Conservation (phyloP, 2,888 invertebrate genomes). For the Callinectes sapidus region DNA sequence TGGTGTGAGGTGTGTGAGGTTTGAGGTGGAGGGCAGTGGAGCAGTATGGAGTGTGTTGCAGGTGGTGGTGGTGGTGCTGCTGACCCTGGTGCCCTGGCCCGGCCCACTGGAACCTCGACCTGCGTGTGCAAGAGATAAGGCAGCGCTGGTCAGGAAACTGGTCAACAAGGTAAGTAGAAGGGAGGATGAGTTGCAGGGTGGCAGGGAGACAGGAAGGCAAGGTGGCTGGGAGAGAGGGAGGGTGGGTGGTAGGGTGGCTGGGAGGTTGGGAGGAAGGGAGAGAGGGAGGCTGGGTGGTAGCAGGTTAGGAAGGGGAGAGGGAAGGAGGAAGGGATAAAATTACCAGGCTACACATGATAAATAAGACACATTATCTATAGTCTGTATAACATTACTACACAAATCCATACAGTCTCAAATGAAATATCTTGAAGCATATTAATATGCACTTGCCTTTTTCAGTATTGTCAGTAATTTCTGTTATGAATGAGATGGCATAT, state of each 20-base stretch:
- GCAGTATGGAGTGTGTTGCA: slow-evolving; percentile 40
- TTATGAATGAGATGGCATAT: no score
- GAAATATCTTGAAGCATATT: no score
- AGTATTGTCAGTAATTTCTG: no score
- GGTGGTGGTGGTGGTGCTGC: slow-evolving; percentile 69
- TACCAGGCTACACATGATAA: no score
- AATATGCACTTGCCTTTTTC: no score
- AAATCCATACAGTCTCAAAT: background rate
- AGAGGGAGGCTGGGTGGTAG: no score
- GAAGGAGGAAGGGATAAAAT: no score
- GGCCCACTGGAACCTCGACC: slow-evolving; percentile 69
- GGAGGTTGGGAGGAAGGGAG: no score
- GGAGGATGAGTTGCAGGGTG: background rate
- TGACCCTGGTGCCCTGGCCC: slow-evolving; percentile 69
- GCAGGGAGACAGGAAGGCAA: no score
- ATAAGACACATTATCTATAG: background rate
- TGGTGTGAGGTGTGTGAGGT: background rate
- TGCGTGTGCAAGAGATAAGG: slow-evolving; percentile 70
- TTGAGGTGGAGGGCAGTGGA: background rate
- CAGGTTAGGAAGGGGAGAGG: background rate
- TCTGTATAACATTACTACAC: background rate
- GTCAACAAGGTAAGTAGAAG: slow-evolving; percentile 62
- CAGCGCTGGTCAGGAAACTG: slow-evolving; percentile 71
- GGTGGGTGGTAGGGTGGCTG: no score
- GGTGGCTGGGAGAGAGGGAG: no score